These are phyloP conservation scores for Sciurus vulgaris DNA, from an alignment of 2,797 vertebrate genomes.

Conservation along the genomic window DNA sequence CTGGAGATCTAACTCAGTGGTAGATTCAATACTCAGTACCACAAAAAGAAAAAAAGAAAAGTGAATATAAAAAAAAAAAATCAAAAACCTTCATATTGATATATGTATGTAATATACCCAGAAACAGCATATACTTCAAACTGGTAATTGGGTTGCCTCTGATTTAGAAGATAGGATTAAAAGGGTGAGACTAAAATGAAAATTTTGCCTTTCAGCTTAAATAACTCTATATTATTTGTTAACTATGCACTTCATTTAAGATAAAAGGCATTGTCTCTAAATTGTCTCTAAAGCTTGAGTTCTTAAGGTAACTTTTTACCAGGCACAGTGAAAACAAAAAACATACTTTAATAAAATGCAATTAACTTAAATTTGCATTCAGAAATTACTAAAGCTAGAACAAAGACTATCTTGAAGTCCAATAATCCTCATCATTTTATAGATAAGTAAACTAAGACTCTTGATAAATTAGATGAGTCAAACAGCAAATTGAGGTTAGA, in stretches of 20 bases:
- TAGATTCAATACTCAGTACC: no score
- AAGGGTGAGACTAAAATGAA: not conserved
- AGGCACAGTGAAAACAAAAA: not conserved
- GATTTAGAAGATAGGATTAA: not conserved
- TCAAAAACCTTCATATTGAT: not conserved
- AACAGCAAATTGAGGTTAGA: not conserved
- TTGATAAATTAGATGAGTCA: not conserved
- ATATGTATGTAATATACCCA: not conserved
- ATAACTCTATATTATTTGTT: not conserved
- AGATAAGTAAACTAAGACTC: not conserved
- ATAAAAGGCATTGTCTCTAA: constrained; percentile 4
- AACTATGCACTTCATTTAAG: constrained; percentile 15
- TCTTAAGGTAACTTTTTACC: constrained; percentile 34
- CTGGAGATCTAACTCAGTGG: no score
- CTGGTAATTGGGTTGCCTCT: not conserved
- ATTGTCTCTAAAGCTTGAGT: not conserved
- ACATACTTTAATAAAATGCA: not conserved
- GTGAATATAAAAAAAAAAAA: no score
- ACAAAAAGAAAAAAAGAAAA: not conserved
- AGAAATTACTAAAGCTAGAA: not conserved
- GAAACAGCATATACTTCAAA: not conserved
- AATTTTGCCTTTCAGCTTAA: constrained; percentile 20
- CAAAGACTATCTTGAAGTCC: not conserved
- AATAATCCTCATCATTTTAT: not conserved
- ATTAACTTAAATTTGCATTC: not conserved